A percentile compares a stretch with the other conserved stretches of the same genome.
These are phyloP conservation scores for Pristionchus japonicus DNA, from an alignment of 2,888 invertebrate genomes.

Conservation along the genomic window DNA sequence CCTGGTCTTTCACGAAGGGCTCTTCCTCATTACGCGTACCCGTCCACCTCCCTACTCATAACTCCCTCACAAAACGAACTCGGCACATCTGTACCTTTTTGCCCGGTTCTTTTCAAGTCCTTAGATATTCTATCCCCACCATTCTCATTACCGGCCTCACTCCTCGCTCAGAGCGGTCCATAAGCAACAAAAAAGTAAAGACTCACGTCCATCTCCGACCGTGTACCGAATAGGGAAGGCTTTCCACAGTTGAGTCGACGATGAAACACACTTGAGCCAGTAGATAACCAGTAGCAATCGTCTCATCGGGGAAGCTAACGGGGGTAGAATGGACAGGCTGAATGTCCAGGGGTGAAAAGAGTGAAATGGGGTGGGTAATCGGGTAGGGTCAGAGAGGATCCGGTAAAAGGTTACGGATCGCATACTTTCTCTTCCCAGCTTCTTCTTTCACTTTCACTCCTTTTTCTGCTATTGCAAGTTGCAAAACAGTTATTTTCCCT, in stretches of 20 bases:
- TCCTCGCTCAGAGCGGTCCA: too few relatives aligned
- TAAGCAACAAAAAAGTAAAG: too few relatives aligned
- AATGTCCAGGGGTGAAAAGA: background rate
- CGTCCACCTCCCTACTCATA: background rate
- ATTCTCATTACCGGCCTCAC: too few relatives aligned
- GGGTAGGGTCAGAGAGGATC: background rate
- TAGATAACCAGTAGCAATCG: slow-evolving; percentile 5
- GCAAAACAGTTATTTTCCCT: too few relatives aligned
- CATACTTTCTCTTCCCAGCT: background rate
- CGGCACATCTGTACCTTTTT: too few relatives aligned
- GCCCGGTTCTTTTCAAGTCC: too few relatives aligned
- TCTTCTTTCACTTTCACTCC: background rate
- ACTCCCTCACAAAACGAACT: background rate
- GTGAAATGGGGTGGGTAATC: background rate
- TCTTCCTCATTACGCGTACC: background rate
- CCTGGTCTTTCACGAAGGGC: background rate
- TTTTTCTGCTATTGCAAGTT: background rate
- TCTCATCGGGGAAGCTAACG: background rate
- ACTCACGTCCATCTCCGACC: background rate
- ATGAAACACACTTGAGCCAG: background rate
- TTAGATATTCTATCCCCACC: too few relatives aligned
- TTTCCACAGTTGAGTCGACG: slow-evolving; percentile 34
- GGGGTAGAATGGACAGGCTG: background rate
- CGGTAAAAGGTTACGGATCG: slow-evolving; percentile 28
- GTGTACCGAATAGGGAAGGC: slow-evolving; percentile 15